Conservation (phyloP, 1,140 invertebrate species). For the Lepidostoma basale region DNA sequence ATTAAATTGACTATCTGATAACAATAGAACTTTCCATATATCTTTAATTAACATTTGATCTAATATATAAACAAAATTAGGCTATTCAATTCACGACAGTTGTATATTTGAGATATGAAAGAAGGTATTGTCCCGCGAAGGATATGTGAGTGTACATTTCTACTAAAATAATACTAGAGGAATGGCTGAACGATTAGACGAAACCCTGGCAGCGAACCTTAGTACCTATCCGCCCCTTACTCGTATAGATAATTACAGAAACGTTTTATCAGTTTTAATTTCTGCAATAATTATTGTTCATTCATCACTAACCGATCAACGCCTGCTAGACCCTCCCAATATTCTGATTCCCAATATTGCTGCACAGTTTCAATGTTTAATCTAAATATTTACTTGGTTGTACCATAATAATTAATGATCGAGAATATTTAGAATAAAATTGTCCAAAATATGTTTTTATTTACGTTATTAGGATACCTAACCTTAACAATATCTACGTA, state of each 20-base stretch:
- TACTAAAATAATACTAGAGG: conserved; percentile 13
- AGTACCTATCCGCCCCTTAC: conserved; percentile 6
- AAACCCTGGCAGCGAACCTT: conserved; percentile 35
- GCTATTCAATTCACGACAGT: no score
- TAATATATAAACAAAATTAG: no score
- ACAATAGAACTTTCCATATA: no score
- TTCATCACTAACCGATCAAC: conserved; percentile 38
- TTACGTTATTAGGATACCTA: conserved; percentile 15
- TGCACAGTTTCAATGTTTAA: neutral
- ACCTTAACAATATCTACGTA: neutral
- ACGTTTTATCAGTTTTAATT: conserved; percentile 26
- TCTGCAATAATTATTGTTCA: conserved; percentile 37
- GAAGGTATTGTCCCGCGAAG: no score
- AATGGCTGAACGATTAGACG: conserved; percentile 9
- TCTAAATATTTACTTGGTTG: conserved; percentile 10
- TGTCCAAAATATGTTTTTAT: conserved; percentile 22
- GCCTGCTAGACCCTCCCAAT: neutral
- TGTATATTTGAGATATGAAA: no score
- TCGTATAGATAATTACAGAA: conserved; percentile 26
- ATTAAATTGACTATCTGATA: no score
- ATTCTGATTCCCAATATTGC: neutral
- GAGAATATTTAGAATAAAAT: conserved; percentile 28
- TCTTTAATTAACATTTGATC: no score
- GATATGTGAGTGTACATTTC: neutral
- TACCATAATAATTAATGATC: conserved; percentile 1